A percentile compares a stretch with the other conserved stretches of the same genome.
Conservation (phyloP, 2,888 invertebrate species). For the Nomada ferruginata region DNA sequence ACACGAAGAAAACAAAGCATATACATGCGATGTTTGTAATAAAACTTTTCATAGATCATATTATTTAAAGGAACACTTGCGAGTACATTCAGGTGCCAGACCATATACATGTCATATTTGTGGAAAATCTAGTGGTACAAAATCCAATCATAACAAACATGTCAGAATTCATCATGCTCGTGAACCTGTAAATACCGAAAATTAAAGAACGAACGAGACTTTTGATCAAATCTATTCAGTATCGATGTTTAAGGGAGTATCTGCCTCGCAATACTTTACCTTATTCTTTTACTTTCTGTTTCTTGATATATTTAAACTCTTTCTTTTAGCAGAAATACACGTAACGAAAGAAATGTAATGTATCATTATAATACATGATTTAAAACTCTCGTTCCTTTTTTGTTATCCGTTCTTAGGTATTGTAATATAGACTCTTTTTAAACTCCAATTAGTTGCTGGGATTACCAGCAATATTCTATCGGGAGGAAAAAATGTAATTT, state of each 20-base stretch:
- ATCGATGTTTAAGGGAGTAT: constrained; percentile 38
- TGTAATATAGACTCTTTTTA: constrained; percentile 43
- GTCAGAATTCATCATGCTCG: constrained; percentile 95
- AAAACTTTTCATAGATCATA: constrained; percentile 95
- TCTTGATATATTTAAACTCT: constrained; percentile 2
- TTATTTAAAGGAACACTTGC: constrained; percentile 94
- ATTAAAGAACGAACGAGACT: constrained; percentile 83
- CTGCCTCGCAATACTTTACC: constrained; percentile 14
- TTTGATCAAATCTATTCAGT: constrained; percentile 27
- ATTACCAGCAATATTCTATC: not conserved
- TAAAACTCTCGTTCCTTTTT: constrained; percentile 52
- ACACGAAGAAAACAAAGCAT: constrained; percentile 92
- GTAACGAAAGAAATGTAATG: constrained; percentile 17
- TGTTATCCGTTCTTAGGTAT: constrained; percentile 34
- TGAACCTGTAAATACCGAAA: constrained; percentile 94
- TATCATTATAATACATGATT: constrained; percentile 17
- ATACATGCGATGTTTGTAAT: constrained; percentile 91
- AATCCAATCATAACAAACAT: constrained; percentile 96
- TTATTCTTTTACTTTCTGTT: constrained; percentile 14
- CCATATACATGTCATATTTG: constrained; percentile 95
- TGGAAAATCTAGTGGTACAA: constrained; percentile 94
- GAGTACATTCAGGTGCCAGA: constrained; percentile 92
- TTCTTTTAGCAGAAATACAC: constrained; percentile 29
- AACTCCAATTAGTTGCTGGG: constrained; percentile 24
- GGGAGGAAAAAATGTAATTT: constrained; percentile 28